A percentile compares a stretch with the other conserved stretches of the same genome.
phyloP scores from a whole-genome alignment of 2,113 vertebrate genomes.

The Limnothrissa miodon region DNA sequence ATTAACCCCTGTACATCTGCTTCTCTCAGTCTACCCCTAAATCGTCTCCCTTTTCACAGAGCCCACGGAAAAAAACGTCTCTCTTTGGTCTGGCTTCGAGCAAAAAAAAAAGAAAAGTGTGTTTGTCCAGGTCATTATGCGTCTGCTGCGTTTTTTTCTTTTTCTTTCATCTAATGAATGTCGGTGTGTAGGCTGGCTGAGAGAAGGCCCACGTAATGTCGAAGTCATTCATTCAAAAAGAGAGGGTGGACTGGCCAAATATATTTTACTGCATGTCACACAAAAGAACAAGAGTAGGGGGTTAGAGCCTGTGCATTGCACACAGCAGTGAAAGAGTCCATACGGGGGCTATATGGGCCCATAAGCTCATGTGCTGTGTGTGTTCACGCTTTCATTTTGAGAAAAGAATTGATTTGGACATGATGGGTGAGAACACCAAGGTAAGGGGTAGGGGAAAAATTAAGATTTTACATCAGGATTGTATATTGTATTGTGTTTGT shows the following conservation, averaged over 20 bases:
- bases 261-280: constrained; percentile 1
- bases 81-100: neutral
- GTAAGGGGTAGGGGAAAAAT: neutral
- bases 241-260: neutral
- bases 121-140: constrained; percentile 19
- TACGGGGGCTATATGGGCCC: neutral
- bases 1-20: neutral
- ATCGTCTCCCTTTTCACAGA: neutral
- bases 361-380: neutral
- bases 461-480: neutral
- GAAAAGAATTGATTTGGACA: neutral
- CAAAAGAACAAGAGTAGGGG: neutral
- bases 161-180: neutral
- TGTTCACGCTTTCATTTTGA: neutral
- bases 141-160: neutral
- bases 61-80: neutral
- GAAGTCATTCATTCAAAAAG: constrained; percentile 21
- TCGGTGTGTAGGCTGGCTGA: neutral
- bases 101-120: neutral
- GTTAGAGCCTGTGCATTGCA: constrained; percentile 13
- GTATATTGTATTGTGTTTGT: neutral
- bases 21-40: neutral
- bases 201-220: neutral
- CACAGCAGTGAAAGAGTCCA: constrained; percentile 12
- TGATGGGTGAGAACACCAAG: neutral